Percentiles rank a stretch among this genome's conserved stretches.
These are phyloP conservation scores for Triops cancriformis DNA, from an alignment of 1,140 invertebrate species.

Conservation along the genomic window DNA sequence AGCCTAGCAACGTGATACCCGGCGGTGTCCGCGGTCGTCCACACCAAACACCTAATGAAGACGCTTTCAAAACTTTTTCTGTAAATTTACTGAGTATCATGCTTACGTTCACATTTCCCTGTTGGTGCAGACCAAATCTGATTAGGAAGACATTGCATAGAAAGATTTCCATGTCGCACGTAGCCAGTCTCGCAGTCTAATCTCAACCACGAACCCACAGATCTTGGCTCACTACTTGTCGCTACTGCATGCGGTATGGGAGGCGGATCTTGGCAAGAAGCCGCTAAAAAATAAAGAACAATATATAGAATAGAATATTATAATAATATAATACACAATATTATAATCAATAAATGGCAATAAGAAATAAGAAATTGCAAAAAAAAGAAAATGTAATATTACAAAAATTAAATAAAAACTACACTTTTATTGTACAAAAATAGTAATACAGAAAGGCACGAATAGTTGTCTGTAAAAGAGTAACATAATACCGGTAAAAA, in stretches of 20 bases:
- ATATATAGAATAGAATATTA: no score
- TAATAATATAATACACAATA: constrained; percentile 11
- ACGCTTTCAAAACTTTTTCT: constrained; percentile 17
- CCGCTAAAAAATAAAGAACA: constrained; percentile 23
- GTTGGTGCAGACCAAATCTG: constrained; percentile 47
- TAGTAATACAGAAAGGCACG: no score
- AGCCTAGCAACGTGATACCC: constrained; percentile 40
- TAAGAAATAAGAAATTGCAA: background rate
- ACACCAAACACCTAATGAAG: constrained; percentile 42
- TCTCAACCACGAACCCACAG: constrained; percentile 33
- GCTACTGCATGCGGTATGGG: constrained; percentile 24
- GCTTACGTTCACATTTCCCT: constrained; percentile 42
- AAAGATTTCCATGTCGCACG: constrained; percentile 43
- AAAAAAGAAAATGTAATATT: no score
- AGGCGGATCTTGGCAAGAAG: constrained; percentile 28
- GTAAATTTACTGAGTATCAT: constrained; percentile 19
- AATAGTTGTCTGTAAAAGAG: no score
- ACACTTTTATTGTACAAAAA: no score
- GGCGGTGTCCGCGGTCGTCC: constrained; percentile 35
- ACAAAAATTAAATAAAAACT: no score
- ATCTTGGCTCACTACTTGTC: constrained; percentile 27
- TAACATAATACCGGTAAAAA: no score
- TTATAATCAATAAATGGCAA: background rate
- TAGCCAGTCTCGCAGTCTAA: constrained; percentile 39
- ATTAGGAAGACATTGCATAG: constrained; percentile 42